A percentile compares a stretch with the other conserved stretches of the same genome.
Conservation (phyloP, 2,888 invertebrate species). For the Parnassius smintheus region DNA sequence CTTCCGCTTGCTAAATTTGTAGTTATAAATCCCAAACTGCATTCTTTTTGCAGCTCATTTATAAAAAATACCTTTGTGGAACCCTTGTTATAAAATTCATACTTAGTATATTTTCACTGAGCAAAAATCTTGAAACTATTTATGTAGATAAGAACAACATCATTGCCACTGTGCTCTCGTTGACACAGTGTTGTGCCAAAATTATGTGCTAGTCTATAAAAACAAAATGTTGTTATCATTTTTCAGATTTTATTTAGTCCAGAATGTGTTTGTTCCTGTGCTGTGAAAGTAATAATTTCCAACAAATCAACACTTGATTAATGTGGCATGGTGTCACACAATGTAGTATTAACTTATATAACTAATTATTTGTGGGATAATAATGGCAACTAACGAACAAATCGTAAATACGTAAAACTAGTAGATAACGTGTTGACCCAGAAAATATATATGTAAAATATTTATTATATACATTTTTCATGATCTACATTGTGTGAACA, state of each 20-base stretch:
- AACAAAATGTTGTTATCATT: constrained; percentile 77
- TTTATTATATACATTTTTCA: constrained; percentile 12
- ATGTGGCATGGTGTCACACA: constrained; percentile 43
- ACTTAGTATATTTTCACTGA: constrained; percentile 57
- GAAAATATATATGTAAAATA: background rate
- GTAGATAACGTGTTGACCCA: constrained; percentile 8
- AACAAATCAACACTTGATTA: constrained; percentile 74
- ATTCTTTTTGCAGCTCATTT: constrained; percentile 53
- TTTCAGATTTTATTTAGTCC: constrained; percentile 81
- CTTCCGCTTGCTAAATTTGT: constrained; percentile 59
- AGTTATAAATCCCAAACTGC: constrained; percentile 51
- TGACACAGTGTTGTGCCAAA: constrained; percentile 78
- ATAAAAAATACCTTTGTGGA: constrained; percentile 55
- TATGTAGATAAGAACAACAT: constrained; percentile 70
- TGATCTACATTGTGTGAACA: constrained; percentile 25
- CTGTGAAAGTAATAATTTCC: constrained; percentile 70
- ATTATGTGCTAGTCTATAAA: constrained; percentile 78
- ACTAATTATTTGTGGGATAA: constrained; percentile 23
- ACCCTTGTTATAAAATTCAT: constrained; percentile 51
- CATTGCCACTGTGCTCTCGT: constrained; percentile 66
- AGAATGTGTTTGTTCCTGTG: constrained; percentile 79
- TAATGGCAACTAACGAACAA: constrained; percentile 23
- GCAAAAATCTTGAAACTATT: constrained; percentile 48
- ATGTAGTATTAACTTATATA: constrained; percentile 42
- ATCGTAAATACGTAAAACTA: constrained; percentile 23